These are phyloP conservation scores for Phoeniculus purpureus DNA, from an alignment of 2,797 vertebrate species.

Conservation along the genomic window DNA sequence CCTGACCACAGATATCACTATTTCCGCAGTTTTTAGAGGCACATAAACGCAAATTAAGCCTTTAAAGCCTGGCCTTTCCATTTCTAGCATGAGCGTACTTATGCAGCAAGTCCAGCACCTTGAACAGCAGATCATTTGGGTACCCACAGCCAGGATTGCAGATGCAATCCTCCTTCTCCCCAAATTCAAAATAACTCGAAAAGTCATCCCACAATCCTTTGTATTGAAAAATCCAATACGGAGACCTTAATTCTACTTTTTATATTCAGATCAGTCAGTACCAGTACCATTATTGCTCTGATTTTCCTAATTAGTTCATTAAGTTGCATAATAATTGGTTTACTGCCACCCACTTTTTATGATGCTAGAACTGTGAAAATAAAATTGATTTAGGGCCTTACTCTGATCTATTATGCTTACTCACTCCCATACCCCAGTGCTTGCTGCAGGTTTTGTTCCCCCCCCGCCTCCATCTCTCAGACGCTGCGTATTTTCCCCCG, in stretches of 20 bases:
- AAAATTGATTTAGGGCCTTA: conserved; percentile 82
- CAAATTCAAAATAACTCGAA: conserved; percentile 36
- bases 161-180: background rate
- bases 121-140: background rate
- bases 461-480: background rate
- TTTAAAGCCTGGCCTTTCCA: background rate
- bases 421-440: conserved; percentile 73
- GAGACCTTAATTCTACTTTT: conserved; percentile 81
- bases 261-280: conserved; percentile 83
- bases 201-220: conserved; percentile 55
- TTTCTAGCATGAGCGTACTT: background rate
- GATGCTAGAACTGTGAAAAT: conserved; percentile 79
- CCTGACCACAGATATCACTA: background rate
- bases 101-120: background rate
- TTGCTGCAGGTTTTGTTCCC: conserved; percentile 68
- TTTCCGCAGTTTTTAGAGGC: background rate
- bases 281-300: conserved; percentile 80
- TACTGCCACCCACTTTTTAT: conserved; percentile 82
- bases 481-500: conserved; percentile 38
- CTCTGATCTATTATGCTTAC: conserved; percentile 78
- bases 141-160: background rate
- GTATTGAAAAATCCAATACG: conserved; percentile 64
- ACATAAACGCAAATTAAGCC: background rate
- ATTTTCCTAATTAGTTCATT: conserved; percentile 86
- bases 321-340: conserved; percentile 85